These are phyloP conservation scores for Drosophila trichaetosa DNA, from an alignment of 2,888 invertebrate genomes.

Conservation along the genomic window DNA sequence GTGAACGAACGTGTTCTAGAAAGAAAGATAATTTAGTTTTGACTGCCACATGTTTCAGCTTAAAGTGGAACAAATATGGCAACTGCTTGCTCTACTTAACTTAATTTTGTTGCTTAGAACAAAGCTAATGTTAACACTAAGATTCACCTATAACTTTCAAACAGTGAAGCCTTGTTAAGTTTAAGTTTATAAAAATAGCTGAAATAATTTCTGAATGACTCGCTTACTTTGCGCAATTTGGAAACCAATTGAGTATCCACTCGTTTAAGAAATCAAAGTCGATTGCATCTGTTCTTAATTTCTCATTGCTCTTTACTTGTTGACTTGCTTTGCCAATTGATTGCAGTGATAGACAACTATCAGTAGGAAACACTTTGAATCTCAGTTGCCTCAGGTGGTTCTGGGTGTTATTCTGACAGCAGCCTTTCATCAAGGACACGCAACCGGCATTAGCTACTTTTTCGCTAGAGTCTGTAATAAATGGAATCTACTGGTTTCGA, in stretches of 20 bases:
- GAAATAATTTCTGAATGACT: neutral
- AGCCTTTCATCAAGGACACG: slow-evolving; percentile 12
- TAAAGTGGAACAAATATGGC: neutral
- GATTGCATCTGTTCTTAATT: slow-evolving; percentile 2
- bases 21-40: too few species aligned
- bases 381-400: slow-evolving; percentile 2
- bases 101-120: neutral
- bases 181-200: neutral
- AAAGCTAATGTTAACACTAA: neutral
- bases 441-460: slow-evolving; percentile 11
- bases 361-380: neutral
- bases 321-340: neutral
- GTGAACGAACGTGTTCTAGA: too few species aligned
- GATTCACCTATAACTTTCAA: neutral
- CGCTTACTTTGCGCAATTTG: neutral
- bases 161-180: neutral
- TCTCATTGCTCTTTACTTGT: neutral
- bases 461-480: slow-evolving; percentile 38
- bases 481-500: slow-evolving; percentile 43
- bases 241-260: neutral
- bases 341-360: neutral
- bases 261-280: neutral
- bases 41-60: neutral
- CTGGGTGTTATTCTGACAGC: neutral
- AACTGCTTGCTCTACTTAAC: neutral